Evolutionary conservation across 1,140 invertebrate species (phyloP), one percentile per base, ranked within the genome.

Genomic region (Ceratina japonica): DNA sequence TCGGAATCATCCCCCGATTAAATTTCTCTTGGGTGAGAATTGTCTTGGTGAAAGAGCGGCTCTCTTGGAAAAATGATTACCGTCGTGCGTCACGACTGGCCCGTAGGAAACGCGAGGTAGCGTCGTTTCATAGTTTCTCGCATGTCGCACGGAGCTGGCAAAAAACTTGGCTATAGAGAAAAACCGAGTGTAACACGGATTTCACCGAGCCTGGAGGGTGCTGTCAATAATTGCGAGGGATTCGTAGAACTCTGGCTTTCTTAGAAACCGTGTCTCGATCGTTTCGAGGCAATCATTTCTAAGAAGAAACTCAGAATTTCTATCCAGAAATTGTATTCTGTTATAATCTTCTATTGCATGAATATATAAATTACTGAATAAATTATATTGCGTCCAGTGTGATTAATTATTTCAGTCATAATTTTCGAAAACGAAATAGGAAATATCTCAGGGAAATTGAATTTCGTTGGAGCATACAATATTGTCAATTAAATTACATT

Each of bases 11-110:
- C 63, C 58, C 68, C 68, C 80, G 82, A 84, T 84, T 84, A 78
- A 85, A 81, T 84, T 85, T 77, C 79, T n/a, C n/a, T n/a, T 71
- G 72, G 64, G 49, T 20, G 10, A 69, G 63, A 61, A 78, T 75
- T 73, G 75, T 66, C 61, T 68, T 27, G 58, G 70, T 68, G 69
- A 66, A 68, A 74, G n/a, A 13, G 58, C 24, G 61, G 80, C 54
- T 52, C 51, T 61, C 62, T 68, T 37, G 56, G 51, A 59, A 58
- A 68, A 69, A 69, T 59, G 44, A 59, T 27, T 10, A 31, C 37
- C 12, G 0, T 20, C 31, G 20, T 52, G n/a, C 37, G 4, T 22
- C 49, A 31, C 15, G 4, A 1, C 20, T 63, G 3, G 4, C 24
- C n/a, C 2, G 61, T 18, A 16, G 4, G 44, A 52, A 18, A 49